These are phyloP conservation scores for Drosophila setifemur DNA, from an alignment of 1,140 invertebrate species.

Conservation along the genomic window DNA sequence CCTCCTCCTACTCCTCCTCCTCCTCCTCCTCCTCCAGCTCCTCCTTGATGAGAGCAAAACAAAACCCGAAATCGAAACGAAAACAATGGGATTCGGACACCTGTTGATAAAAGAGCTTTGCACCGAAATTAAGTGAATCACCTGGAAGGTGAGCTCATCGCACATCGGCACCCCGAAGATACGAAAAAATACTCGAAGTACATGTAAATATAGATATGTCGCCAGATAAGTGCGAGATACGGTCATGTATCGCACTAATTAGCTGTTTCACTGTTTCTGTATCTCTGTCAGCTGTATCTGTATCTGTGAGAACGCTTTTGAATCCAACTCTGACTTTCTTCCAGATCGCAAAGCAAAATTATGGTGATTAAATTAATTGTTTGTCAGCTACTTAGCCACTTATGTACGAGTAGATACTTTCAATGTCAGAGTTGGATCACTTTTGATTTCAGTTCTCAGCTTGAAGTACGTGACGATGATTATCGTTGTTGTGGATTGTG, in stretches of 20 bases:
- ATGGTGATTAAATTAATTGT: slow-evolving; percentile 63
- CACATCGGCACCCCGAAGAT: slow-evolving; percentile 2
- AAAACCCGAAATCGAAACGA: not conserved
- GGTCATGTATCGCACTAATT: slow-evolving; percentile 28
- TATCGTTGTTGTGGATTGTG: too few species aligned
- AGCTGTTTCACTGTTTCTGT: too few species aligned
- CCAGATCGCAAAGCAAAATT: slow-evolving; percentile 36
- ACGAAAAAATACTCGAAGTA: slow-evolving; percentile 14
- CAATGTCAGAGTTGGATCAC: slow-evolving; percentile 53
- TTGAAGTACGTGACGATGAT: slow-evolving; percentile 47
- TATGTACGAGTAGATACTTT: too few species aligned
- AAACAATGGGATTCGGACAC: slow-evolving; percentile 36
- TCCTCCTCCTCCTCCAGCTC: too few species aligned
- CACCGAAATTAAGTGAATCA: slow-evolving; percentile 37
- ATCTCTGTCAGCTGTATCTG: too few species aligned
- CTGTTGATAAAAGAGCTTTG: slow-evolving; percentile 37
- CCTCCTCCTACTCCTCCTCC: not conserved
- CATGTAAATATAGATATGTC: slow-evolving; percentile 3
- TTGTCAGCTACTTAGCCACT: slow-evolving; percentile 10
- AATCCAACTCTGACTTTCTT: slow-evolving; percentile 50
- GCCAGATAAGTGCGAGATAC: slow-evolving; percentile 21
- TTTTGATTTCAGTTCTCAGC: slow-evolving; percentile 20
- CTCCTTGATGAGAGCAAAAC: too few species aligned
- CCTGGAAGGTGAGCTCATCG: slow-evolving; percentile 46
- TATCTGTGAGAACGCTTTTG: too few species aligned